Base-by-base conservation (phyloP, 92 coral and sea anemone genomes). In the Porites divaricata region DNA sequence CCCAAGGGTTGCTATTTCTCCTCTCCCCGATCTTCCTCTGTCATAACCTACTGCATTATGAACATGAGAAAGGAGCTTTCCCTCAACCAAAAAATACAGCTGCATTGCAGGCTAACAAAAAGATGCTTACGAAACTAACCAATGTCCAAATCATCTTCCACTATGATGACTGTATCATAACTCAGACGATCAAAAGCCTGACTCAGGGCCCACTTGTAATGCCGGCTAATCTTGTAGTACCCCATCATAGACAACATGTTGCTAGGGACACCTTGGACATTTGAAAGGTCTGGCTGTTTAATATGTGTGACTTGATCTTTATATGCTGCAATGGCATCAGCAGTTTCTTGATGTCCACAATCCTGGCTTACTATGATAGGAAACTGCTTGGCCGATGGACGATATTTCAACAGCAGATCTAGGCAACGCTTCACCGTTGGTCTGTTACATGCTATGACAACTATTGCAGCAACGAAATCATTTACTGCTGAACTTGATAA, bases 111-210 rank as follows among this genome's bases (percentile, higher is more conserved):
- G 45, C 45, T 2, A 35, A 35, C 45, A 35, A 54, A 54, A 15
- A 6, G 2, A 54, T 54, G 59, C 16, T 54, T 54, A 54, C 17
- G 45, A 74, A 9, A 56, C 95, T 89, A 81, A 96, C 99, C 99
- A 81, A 96, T 81, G 68, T 96, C 99, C 75, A 97, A 78, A 88
- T 97, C 99, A 93, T 97, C 99, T 84, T 97, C 99, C 21, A 97
- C 97, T 83, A 97, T 86, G 26, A 95, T 75, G 19, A 90, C 99
- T 2, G 93, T 75, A 68, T 93, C 93, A 86, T 93, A 83, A 6
- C 88, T 92, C 94, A 93, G 82, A 61, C 74, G 76, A 81, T 97
- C 98, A 91, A 97, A 97, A 25, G 88, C 80, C 81, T 95, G 93
- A n/a, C 95, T 89, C 20, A 97, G 67, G 16, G 98, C 99, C 98